Evolutionary conservation across 2,888 invertebrate genomes (phyloP), one percentile per base, ranked within the genome.

Genomic region (Phaonia tiefii): DNA sequence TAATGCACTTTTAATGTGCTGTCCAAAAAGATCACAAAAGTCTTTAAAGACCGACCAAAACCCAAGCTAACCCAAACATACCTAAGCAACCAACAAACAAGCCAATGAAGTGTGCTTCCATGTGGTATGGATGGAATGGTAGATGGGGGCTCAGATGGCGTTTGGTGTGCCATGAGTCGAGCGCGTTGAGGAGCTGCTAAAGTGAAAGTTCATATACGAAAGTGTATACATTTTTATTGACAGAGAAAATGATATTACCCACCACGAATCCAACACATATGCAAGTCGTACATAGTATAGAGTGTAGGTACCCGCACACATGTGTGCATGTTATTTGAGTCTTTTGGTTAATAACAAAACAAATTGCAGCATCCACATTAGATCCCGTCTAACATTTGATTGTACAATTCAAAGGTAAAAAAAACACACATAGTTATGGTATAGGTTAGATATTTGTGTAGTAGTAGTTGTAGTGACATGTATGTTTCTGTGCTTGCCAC

Each of bases 161-260:
- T 20, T 39, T 20, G 17, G 63, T 63, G 20, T 17, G 63, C 63
- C 42, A 63, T 42, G 63, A 63, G 42, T 42, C 22, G 13, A 39
- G 42, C 42, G 39, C 20, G 42, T 39, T 13, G 22, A 63, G 63
- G 25, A 17, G 67, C 4, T 65, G 71, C 67, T 81, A 63, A 81
- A 81, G 81, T 81, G 81, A 81, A 81, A 81, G 81, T 81, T 81
- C 81, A 78, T 67, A n/a, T n/a, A 81, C 71, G 72, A 77, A 81
- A 81, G 77, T 81, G 74, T 78, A 71, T 46, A 44, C 17, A n/a
- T 66, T 56, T 56, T 74, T 75, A 81, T 81, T 75, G 81, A 78
- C 77, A 81, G 81, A 81, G 77, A 75, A 75, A 78, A 81, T 65
- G 60, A 73, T 42, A 72, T 31, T 71, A 51, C 31, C 22, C 49